phyloP scores from a whole-genome alignment of 2,113 vertebrate species.

The Neogale vison region DNA sequence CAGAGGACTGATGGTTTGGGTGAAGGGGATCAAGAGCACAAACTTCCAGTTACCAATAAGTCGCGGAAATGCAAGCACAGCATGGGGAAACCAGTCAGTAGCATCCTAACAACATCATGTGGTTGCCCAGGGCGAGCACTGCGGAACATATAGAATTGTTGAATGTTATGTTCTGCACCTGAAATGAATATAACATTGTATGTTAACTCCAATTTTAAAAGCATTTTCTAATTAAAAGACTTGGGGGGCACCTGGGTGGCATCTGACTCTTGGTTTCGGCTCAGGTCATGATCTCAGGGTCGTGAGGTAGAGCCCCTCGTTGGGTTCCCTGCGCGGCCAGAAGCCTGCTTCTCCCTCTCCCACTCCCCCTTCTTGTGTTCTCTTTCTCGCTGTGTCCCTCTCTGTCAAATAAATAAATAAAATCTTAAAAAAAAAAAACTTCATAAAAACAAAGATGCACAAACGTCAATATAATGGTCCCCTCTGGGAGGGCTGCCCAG shows the following conservation, averaged over 20 bases:
- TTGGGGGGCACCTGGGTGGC: neutral
- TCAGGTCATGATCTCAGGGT: neutral
- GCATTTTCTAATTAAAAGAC: neutral
- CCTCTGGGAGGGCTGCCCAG: neutral
- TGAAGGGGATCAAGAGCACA: neutral
- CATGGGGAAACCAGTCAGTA: neutral
- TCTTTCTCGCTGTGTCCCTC: no score
- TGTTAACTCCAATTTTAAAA: neutral
- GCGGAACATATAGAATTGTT: no score
- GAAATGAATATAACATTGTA: neutral
- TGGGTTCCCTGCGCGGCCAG: no score
- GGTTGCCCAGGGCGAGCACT: neutral
- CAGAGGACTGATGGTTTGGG: neutral
- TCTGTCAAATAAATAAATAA: no score
- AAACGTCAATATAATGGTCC: no score
- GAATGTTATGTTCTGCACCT: no score
- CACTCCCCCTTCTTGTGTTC: no score
- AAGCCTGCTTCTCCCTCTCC: neutral
- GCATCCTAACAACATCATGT: accelerated
- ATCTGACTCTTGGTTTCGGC: neutral
- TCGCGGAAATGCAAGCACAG: accelerated
- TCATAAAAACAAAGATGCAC: neutral
- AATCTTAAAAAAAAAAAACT: neutral
- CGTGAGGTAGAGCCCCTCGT: neutral
- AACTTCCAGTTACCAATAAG: neutral